Conservation (phyloP, 2,888 invertebrate genomes). For the Lasiommata megera region DNA sequence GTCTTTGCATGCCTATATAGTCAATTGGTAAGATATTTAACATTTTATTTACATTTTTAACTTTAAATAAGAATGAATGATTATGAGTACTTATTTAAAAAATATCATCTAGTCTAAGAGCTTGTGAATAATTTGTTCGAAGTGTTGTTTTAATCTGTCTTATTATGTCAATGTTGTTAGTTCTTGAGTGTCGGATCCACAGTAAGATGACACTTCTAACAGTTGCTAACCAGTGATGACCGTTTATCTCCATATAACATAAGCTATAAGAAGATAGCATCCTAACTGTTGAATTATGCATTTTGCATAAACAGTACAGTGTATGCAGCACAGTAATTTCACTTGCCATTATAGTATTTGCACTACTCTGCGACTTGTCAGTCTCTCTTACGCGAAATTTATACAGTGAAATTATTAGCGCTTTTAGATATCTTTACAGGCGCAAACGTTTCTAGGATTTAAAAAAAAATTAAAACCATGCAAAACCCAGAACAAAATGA, state of each 20-base stretch:
- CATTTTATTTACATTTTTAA: slow-evolving; percentile 33
- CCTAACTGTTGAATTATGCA: too few species aligned
- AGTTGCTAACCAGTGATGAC: neutral
- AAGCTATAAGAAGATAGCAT: neutral
- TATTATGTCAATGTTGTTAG: too few species aligned
- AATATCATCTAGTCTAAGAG: slow-evolving; percentile 20
- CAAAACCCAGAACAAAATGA: neutral
- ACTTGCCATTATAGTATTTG: too few species aligned
- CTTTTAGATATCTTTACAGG: neutral
- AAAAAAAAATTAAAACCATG: too few species aligned
- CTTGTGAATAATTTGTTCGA: neutral
- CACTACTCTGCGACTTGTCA: too few species aligned
- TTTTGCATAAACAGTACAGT: too few species aligned
- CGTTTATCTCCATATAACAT: too few species aligned
- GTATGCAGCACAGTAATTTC: too few species aligned
- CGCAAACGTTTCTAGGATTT: neutral
- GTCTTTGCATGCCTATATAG: slow-evolving; percentile 75
- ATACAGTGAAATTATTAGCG: too few species aligned
- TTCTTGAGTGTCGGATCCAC: too few species aligned
- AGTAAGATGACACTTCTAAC: neutral
- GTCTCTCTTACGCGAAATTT: too few species aligned
- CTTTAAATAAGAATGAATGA: slow-evolving; percentile 21
- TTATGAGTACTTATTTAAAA: slow-evolving; percentile 18
- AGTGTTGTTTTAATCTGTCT: too few species aligned
- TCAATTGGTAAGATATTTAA: slow-evolving; percentile 67